Evolutionary conservation across 2,113 vertebrate genomes (phyloP).

Genomic region (Rana temporaria): DNA sequence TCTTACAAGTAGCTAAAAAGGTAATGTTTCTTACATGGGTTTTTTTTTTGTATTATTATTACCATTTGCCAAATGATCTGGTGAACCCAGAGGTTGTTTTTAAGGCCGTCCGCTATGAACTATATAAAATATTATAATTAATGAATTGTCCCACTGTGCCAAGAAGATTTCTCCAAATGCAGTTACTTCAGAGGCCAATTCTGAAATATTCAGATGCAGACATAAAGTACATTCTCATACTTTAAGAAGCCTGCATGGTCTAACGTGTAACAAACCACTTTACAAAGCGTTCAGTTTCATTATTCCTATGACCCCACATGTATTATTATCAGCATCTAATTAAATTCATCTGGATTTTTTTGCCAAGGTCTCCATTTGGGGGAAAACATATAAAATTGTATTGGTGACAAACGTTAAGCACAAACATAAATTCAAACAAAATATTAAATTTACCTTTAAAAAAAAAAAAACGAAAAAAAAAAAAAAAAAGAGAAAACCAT

Average conservation of each 20-base stretch:
- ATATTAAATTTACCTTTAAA: slow-evolving; percentile 26
- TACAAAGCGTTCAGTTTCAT: neutral
- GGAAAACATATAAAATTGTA: neutral
- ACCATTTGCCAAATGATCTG: too few relatives aligned
- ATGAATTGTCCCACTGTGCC: neutral
- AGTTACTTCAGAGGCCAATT: neutral
- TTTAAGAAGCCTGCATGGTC: neutral
- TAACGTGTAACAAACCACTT: neutral
- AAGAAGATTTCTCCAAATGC: neutral
- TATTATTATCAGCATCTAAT: slow-evolving; percentile 30
- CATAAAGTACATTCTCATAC: neutral
- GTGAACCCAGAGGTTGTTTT: too few relatives aligned
- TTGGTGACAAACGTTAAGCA: slow-evolving; percentile 33
- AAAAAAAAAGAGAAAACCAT: neutral
- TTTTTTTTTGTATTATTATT: too few relatives aligned
- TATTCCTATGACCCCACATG: neutral
- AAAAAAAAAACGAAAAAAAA: neutral
- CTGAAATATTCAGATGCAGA: neutral
- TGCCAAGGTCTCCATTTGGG: slow-evolving; percentile 45
- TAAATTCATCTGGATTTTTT: neutral
- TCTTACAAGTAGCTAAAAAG: too few relatives aligned
- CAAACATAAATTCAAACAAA: slow-evolving; percentile 36
- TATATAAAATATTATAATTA: too few relatives aligned
- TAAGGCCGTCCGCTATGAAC: too few relatives aligned
- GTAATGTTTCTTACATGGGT: too few relatives aligned